A percentile compares a stretch with the other conserved stretches of the same genome.
Conservation (phyloP, 2,797 vertebrate species). For the Danio tinwini region DNA sequence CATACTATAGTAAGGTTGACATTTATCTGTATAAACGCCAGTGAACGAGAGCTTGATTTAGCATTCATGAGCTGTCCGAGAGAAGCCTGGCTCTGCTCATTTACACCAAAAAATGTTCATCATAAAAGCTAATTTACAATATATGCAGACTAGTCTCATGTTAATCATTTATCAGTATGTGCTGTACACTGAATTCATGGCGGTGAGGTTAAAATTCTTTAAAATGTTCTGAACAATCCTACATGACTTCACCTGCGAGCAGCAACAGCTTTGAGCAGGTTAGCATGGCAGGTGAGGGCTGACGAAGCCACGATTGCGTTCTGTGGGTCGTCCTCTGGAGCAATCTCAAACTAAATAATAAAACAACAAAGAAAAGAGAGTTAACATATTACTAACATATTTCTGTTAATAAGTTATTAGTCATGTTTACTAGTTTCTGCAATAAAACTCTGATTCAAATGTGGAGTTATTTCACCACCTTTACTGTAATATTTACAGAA, state of each 20-base stretch:
- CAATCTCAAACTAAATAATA: constrained; percentile 87
- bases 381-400: neutral
- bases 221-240: neutral
- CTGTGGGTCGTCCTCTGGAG: constrained; percentile 89
- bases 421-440: neutral
- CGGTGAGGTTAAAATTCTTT: neutral
- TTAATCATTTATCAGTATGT: neutral
- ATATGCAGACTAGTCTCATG: neutral
- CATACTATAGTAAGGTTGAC: no score
- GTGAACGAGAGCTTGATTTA: no score
- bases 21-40: no score
- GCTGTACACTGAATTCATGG: neutral
- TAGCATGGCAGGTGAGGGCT: constrained; percentile 83
- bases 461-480: neutral
- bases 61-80: no score
- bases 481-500: neutral
- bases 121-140: neutral
- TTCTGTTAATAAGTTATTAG: neutral
- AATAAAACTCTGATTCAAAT: neutral
- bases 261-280: constrained; percentile 82
- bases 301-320: constrained; percentile 84
- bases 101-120: no score
- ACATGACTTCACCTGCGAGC: constrained; percentile 72
- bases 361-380: neutral
- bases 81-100: no score